These are phyloP conservation scores for Pyrocoelia pectoralis DNA, from an alignment of 2,888 invertebrate genomes.

Conservation along the genomic window DNA sequence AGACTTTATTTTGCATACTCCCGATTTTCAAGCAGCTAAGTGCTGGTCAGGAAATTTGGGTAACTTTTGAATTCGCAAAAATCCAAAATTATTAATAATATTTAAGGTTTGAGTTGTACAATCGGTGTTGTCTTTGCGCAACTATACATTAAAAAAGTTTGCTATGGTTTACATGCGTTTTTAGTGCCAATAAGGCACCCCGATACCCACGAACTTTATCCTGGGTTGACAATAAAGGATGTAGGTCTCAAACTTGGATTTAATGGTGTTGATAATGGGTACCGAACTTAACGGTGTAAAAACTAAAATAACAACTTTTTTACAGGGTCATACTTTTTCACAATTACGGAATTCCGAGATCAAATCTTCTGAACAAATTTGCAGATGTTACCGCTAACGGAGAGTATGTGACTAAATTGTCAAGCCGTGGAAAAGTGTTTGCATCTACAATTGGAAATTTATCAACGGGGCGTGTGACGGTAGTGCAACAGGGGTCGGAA, in stretches of 20 bases:
- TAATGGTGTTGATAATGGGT: conserved; percentile 94
- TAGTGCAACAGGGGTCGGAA: conserved; percentile 70
- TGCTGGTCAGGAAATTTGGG: conserved; percentile 96
- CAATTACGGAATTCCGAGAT: conserved; percentile 85
- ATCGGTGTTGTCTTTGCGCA: conserved; percentile 90
- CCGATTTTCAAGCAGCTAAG: conserved; percentile 94
- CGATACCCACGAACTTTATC: conserved; percentile 76
- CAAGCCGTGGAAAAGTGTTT: conserved; percentile 84
- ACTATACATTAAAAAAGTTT: conserved; percentile 79
- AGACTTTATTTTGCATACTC: conserved; percentile 89
- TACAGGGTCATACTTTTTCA: conserved; percentile 84
- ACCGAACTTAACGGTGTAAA: conserved; percentile 44
- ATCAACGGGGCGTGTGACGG: conserved; percentile 83
- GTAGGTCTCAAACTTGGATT: conserved; percentile 93
- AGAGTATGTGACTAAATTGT: conserved; percentile 85
- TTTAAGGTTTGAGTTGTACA: conserved; percentile 79
- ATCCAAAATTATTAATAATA: neutral
- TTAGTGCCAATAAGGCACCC: conserved; percentile 85
- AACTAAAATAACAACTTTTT: conserved; percentile 36
- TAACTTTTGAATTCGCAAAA: no score
- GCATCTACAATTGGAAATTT: conserved; percentile 86
- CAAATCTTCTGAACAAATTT: conserved; percentile 84
- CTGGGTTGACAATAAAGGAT: conserved; percentile 89
- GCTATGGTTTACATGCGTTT: conserved; percentile 90
- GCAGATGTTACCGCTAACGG: conserved; percentile 91